Conservation (phyloP, 2,888 invertebrate species). For the Drosophila algonquin region DNA sequence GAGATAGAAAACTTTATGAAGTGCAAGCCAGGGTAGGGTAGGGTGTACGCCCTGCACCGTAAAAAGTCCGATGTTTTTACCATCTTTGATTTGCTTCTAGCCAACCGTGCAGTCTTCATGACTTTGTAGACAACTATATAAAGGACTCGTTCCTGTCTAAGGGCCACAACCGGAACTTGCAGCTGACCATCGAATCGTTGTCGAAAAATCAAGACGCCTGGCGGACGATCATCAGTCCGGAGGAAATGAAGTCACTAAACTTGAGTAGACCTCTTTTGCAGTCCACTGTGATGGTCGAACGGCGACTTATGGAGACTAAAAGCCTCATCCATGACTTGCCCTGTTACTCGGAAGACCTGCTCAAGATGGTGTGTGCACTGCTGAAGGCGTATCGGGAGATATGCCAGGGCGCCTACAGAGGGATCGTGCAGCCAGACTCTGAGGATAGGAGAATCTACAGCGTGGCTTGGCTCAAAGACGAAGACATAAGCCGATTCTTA, state of each 20-base stretch:
- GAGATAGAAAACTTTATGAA: conserved; percentile 91
- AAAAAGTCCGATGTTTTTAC: not conserved
- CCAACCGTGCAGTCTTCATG: conserved; percentile 90
- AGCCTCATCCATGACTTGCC: conserved; percentile 89
- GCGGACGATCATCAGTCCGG: conserved; percentile 89
- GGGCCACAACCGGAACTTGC: conserved; percentile 86
- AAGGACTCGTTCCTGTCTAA: conserved; percentile 93
- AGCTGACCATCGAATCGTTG: conserved; percentile 87
- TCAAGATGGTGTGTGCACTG: conserved; percentile 89
- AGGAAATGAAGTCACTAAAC: conserved; percentile 87
- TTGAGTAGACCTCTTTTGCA: conserved; percentile 87
- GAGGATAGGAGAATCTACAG: conserved; percentile 92
- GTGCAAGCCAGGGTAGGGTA: conserved; percentile 86
- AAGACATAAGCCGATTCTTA: conserved; percentile 96
- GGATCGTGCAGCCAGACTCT: conserved; percentile 90
- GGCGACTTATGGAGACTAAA: conserved; percentile 86
- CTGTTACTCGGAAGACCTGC: conserved; percentile 89
- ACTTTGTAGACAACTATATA: conserved; percentile 94
- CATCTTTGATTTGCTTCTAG: conserved; percentile 74
- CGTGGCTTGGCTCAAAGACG: conserved; percentile 96
- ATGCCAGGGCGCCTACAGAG: conserved; percentile 89
- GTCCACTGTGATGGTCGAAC: conserved; percentile 90
- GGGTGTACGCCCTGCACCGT: conserved; percentile 47
- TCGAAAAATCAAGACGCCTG: conserved; percentile 91
- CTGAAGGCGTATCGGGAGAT: conserved; percentile 90